Evolutionary conservation across 2,888 invertebrate species (phyloP).

Genomic region (Tenthredo mesomela): DNA sequence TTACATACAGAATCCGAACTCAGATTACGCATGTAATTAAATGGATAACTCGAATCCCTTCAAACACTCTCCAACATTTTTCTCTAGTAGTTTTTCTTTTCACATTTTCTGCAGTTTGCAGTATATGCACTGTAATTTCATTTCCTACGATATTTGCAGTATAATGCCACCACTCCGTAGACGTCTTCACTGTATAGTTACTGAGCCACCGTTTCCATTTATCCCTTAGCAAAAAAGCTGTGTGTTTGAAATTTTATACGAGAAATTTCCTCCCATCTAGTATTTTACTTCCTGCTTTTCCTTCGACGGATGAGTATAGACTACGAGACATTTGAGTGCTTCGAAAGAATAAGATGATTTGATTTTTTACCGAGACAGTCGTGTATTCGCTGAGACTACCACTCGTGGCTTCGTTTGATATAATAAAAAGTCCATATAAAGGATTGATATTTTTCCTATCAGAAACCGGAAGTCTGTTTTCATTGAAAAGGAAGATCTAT

Average conservation of each 20-base stretch:
- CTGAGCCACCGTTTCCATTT: neutral
- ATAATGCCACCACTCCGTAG: neutral
- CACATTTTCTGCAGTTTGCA: neutral
- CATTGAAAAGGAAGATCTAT: neutral
- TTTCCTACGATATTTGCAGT: neutral
- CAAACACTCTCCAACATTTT: neutral
- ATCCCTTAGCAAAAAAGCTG: neutral
- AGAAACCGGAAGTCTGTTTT: neutral
- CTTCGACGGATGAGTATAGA: neutral
- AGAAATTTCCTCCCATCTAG: neutral
- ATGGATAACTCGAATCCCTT: neutral
- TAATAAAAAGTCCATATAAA: neutral
- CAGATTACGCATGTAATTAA: constrained; percentile 7
- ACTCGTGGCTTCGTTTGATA: neutral
- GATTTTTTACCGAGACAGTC: neutral
- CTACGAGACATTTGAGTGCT: neutral
- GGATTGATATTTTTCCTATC: neutral
- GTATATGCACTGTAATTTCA: neutral
- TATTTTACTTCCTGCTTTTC: neutral
- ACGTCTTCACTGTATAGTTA: neutral
- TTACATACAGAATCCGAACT: neutral
- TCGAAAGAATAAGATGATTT: neutral
- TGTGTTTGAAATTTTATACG: neutral
- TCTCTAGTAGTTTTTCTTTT: neutral
- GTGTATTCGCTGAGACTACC: neutral